Conservation (phyloP, 2,888 invertebrate species). For the Boloria euphrosyne region DNA sequence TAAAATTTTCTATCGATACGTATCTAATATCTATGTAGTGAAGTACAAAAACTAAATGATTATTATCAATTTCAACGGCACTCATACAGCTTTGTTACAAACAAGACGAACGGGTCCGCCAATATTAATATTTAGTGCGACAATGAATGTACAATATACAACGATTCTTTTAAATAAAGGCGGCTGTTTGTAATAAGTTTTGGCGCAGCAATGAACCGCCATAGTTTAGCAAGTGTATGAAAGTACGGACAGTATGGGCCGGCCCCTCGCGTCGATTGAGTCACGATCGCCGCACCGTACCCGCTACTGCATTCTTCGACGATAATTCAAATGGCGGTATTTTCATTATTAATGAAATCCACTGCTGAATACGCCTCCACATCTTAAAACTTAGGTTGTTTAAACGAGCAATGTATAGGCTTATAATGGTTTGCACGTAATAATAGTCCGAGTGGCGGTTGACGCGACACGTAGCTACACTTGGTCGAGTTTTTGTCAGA, state of each 20-base stretch:
- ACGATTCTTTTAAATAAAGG: constrained; percentile 24
- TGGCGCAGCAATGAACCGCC: constrained; percentile 46
- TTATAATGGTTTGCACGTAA: neutral
- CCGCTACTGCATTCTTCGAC: constrained; percentile 51
- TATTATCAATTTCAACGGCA: constrained; percentile 29
- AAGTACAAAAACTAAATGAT: constrained; percentile 23
- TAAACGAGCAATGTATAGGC: constrained; percentile 40
- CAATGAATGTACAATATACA: constrained; percentile 24
- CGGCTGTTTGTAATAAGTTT: constrained; percentile 10
- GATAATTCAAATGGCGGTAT: constrained; percentile 49
- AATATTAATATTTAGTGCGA: constrained; percentile 24
- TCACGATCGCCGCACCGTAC: constrained; percentile 65
- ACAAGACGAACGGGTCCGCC: constrained; percentile 23
- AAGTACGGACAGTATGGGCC: constrained; percentile 54
- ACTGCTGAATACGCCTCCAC: constrained; percentile 46
- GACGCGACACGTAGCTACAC: constrained; percentile 34
- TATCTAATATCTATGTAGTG: neutral
- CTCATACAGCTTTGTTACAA: constrained; percentile 22
- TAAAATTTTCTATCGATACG: neutral
- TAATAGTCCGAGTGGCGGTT: constrained; percentile 5
- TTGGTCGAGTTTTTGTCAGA: constrained; percentile 39
- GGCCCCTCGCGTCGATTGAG: constrained; percentile 63
- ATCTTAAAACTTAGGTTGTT: neutral
- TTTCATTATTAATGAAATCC: constrained; percentile 42
- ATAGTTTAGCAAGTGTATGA: constrained; percentile 39